Percentiles rank a stretch among this genome's conserved stretches.
These are phyloP conservation scores for Nephila pilipes DNA, from an alignment of 1,140 invertebrate species.

Conservation along the genomic window DNA sequence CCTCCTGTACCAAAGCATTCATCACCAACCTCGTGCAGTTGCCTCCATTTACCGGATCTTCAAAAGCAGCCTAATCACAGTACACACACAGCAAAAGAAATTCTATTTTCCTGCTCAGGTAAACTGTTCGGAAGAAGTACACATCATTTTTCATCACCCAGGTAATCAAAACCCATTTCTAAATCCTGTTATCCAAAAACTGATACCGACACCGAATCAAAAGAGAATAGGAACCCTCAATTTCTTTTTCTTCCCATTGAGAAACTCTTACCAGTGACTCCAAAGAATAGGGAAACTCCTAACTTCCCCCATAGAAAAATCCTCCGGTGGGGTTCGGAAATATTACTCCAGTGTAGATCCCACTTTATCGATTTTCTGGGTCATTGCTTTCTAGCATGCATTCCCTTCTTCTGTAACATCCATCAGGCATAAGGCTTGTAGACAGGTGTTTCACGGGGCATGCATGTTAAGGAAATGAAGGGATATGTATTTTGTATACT, in stretches of 20 bases:
- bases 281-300: conserved; percentile 37
- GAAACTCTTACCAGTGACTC: conserved; percentile 11
- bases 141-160: conserved; percentile 15
- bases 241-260: conserved; percentile 48
- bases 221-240: conserved; percentile 35
- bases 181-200: conserved; percentile 52
- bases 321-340: conserved; percentile 41
- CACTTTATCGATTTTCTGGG: conserved; percentile 69
- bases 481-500: background rate
- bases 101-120: background rate
- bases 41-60: background rate
- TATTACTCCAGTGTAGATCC: conserved; percentile 55
- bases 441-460: conserved; percentile 55
- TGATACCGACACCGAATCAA: conserved; percentile 28
- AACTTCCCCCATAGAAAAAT: conserved; percentile 29
- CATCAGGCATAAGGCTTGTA: conserved; percentile 45
- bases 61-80: background rate
- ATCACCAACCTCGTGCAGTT: background rate
- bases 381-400: conserved; percentile 49
- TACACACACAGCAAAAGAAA: background rate
- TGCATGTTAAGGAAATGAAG: conserved; percentile 7
- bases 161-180: conserved; percentile 16
- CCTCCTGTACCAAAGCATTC: background rate
- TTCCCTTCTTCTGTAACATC: conserved; percentile 21
- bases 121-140: background rate